A percentile compares a stretch with the other conserved stretches of the same genome.
Conservation (phyloP, 2,888 invertebrate genomes). For the Microdon myrmicae region DNA sequence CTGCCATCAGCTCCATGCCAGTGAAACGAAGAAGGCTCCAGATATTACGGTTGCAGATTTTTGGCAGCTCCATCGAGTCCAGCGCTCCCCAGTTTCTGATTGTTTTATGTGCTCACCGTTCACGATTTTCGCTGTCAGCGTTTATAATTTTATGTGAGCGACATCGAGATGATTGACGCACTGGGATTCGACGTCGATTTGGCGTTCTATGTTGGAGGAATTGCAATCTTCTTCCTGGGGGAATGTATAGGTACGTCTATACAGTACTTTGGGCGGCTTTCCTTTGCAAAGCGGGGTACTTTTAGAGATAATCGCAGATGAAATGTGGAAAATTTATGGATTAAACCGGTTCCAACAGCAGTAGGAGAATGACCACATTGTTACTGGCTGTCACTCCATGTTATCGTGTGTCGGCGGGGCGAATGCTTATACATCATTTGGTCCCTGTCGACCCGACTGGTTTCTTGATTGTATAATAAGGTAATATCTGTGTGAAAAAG, state of each 20-base stretch:
- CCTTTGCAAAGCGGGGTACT: conserved; percentile 8
- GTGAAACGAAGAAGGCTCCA: conserved; percentile 22
- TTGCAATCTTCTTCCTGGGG: conserved; percentile 4
- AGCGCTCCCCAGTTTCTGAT: conserved; percentile 36
- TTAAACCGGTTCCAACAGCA: no score
- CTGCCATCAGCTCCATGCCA: no score
- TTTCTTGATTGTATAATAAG: no score
- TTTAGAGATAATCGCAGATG: conserved; percentile 34
- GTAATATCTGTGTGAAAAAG: no score
- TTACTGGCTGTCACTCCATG: conserved; percentile 12
- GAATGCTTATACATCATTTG: conserved; percentile 5
- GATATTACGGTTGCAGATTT: conserved; percentile 26
- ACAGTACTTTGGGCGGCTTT: no score
- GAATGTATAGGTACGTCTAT: no score
- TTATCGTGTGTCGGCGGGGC: background rate
- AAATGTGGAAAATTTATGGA: conserved; percentile 41
- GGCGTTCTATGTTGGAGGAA: conserved; percentile 22
- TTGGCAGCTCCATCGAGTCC: conserved; percentile 16
- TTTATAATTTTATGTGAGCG: conserved; percentile 42
- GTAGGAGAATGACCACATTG: no score
- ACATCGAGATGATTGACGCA: conserved; percentile 38
- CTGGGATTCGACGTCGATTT: conserved; percentile 14
- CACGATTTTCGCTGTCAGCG: conserved; percentile 41
- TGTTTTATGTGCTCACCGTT: conserved; percentile 17
- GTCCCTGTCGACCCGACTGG: no score